Evolutionary conservation across 2,797 vertebrate genomes (phyloP).

Genomic region (Morus bassanus): DNA sequence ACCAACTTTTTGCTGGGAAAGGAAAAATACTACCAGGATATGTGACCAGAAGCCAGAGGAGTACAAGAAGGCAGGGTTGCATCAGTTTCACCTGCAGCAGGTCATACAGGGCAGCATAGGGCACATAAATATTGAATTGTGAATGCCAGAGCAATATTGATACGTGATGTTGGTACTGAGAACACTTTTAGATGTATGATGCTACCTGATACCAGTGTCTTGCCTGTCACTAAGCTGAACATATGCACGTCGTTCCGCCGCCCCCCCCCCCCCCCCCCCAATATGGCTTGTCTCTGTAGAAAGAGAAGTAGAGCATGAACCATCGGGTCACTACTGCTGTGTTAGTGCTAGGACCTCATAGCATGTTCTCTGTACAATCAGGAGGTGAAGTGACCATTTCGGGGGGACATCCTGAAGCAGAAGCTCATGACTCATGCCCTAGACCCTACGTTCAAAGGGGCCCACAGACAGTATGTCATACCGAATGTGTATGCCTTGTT

Average conservation of each 20-base stretch:
- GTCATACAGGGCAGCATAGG: neutral
- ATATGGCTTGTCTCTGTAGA: neutral
- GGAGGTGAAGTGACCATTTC: neutral
- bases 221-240: neutral
- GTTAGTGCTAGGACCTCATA: neutral
- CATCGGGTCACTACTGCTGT: neutral
- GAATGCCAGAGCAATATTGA: neutral
- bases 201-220: neutral
- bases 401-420: neutral
- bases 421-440: neutral
- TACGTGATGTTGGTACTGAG: neutral
- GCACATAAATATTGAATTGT: neutral
- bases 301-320: neutral
- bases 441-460: neutral
- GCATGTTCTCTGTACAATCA: neutral
- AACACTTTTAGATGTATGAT: neutral
- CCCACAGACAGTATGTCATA: neutral
- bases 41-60: neutral
- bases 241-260: too few species aligned
- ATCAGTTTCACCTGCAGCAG: neutral
- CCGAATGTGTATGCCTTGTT: rapidly evolving
- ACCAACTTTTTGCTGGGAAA: neutral
- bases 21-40: neutral
- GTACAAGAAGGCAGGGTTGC: neutral
- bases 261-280: too few species aligned